phyloP scores from a whole-genome alignment of 2,888 invertebrate genomes.

The Bellardia pandia region DNA sequence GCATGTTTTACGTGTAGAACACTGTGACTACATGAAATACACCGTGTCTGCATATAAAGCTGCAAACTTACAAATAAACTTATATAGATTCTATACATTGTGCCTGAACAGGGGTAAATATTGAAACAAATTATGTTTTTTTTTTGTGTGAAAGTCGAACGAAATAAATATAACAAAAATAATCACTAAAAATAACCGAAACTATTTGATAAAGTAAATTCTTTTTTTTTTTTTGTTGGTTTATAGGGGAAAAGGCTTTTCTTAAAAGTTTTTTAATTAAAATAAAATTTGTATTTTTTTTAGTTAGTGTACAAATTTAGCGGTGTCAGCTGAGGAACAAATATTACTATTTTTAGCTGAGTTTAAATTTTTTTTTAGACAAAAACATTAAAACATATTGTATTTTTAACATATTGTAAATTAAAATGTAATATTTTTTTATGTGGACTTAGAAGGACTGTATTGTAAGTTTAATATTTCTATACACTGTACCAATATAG shows the following conservation, averaged over 20 bases:
- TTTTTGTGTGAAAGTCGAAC: background rate
- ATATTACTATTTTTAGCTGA: too few species aligned
- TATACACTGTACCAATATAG: too few species aligned
- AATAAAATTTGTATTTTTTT: background rate
- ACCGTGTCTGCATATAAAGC: slow-evolving; percentile 2
- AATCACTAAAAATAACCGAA: slow-evolving; percentile 42
- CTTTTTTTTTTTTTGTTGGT: slow-evolving; percentile 19
- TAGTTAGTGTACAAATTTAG: background rate
- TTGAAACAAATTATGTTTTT: slow-evolving; percentile 12
- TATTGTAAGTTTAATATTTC: too few species aligned
- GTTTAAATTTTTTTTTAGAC: too few species aligned
- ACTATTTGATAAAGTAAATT: slow-evolving; percentile 35
- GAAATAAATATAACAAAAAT: background rate
- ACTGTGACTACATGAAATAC: slow-evolving; percentile 24
- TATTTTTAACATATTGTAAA: too few species aligned
- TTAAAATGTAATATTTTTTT: too few species aligned
- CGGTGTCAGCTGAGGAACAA: too few species aligned
- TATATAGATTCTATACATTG: background rate
- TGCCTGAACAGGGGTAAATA: slow-evolving; percentile 16
- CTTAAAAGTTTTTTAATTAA: slow-evolving; percentile 67
- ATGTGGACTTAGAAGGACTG: too few species aligned
- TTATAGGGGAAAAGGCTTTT: slow-evolving; percentile 17
- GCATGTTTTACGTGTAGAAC: slow-evolving; percentile 52
- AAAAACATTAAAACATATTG: too few species aligned
- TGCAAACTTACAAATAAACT: slow-evolving; percentile 12